Conservation (phyloP, 2,113 vertebrate genomes). For the Tretioscincus oriximinensis region DNA sequence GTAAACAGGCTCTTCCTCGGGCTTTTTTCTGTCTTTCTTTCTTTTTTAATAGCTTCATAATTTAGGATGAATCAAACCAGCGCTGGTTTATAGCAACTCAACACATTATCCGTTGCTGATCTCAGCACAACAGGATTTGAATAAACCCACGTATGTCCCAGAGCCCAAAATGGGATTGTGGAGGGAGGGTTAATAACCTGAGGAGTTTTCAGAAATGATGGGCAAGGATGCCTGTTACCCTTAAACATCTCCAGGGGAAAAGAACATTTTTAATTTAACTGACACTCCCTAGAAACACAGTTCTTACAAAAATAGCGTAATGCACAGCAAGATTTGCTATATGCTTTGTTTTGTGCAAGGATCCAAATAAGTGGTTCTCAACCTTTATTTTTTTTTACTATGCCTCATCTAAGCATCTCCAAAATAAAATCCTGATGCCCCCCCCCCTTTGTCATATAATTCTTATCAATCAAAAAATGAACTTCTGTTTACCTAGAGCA, state of each 20-base stretch:
- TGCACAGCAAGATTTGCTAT: no score
- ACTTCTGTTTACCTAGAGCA: no score
- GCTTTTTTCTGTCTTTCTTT: background rate
- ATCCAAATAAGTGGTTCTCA: no score
- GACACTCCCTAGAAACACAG: background rate
- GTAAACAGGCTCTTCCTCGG: background rate
- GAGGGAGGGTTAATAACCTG: background rate
- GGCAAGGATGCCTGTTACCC: background rate
- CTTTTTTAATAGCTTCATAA: constrained; percentile 1
- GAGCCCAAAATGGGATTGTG: background rate
- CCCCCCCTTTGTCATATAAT: no score
- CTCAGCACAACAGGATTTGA: background rate
- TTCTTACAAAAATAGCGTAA: background rate
- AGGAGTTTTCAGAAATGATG: background rate
- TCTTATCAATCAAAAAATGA: no score
- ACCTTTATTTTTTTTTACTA: no score
- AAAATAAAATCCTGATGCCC: no score
- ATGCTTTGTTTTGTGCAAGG: no score
- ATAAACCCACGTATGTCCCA: background rate
- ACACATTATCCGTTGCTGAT: background rate
- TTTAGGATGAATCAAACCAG: constrained; percentile 2
- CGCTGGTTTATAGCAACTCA: background rate
- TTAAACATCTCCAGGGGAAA: background rate
- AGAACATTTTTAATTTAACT: background rate
- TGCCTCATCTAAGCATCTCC: no score